Evolutionary conservation across 1,140 invertebrate genomes (phyloP), one percentile per base, ranked within the genome.

Genomic region (Neodiprion pinetum): DNA sequence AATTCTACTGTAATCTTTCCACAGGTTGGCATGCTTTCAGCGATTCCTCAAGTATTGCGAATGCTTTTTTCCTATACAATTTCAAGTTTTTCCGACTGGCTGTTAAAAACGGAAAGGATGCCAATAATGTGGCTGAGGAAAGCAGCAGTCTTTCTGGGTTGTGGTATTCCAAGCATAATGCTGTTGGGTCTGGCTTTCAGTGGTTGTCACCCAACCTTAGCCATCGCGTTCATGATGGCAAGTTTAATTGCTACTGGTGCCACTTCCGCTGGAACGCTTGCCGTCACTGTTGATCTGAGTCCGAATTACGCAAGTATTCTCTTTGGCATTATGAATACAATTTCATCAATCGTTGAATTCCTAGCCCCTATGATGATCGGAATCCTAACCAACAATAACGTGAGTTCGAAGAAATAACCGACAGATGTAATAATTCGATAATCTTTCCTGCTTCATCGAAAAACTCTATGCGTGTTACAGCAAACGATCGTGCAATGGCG

Each of bases 401-500:
- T 93, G 82, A 90, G 88, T 88, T 73, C 7, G 28, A 40, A 40
- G 28, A 40, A 40, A 40, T 5, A 40, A 40, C 28, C 28, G 28
- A 40, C 2, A 40, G 28, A 40, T 40, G 28, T 40, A 1, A 40
- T 40, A 40, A 40, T 40, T 2, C 2, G 17, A 21, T 21, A 21
- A 21, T 47, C 70, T 21, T 21, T 21, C 28, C 28, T 40, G 28
- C 28, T 40, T 40, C 2, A 40, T 5, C 5, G 0, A 40, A 40
- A 40, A 40, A 40, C 28, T 40, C 28, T 3, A 40, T 2, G 2
- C 5, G 28, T 40, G 28, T 78, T 87, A 0, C 78, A 94, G 92
- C 92, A 93, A 92, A 93, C 92, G 0, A 88, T 91, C 47, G 87
- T 87, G 1, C 91, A 92, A 76, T 94, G 93, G 93, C 90, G 91